Base-by-base conservation (phyloP, 2,888 invertebrate species). In the Bombylius major region DNA sequence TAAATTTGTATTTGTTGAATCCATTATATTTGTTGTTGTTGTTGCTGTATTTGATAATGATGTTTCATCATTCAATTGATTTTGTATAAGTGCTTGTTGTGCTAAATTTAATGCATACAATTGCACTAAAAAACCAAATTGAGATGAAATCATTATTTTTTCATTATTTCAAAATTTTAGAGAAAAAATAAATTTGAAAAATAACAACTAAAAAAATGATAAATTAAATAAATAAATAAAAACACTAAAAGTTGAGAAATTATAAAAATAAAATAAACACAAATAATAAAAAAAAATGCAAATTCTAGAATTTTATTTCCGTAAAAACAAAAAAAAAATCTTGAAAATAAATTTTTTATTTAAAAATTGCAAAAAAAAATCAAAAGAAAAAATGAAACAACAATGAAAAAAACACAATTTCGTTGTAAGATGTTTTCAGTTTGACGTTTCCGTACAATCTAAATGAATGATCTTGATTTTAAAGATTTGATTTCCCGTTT, bases 91-190 rank as follows among this genome's bases (percentile, higher is more conserved):
- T 11, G 39, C 39, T 42, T 42, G 56, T 14, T 52, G 49, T 44
- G 52, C 56, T 14, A 56, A 32, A 47, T 45, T 56, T 46, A 56
- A 50, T 5, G 55, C 51, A 31, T 52, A 49, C 11, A 56, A 36
- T 48, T 53, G 48, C 23, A 56, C 44, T 42, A 56, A 54, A 44
- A 54, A 48, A n/a, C 48, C 49, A 34, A 54, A 45, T 44, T 54
- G 33, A 34, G 23, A 14, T n/a, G 54, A 13, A 7, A 42, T 42
- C 39, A 42, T 42, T 42, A 11, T 42, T 42, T 11, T 42, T 42
- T 42, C 39, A 11, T 42, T 11, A 11, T 11, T 42, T 11, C 8
- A 42, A 42, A 42, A 1, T 5, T 42, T 42, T 42, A 42, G 11
- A 42, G 5, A 5, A 42, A 42, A 36, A 42, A 42, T n/a, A n/a